phyloP scores from a whole-genome alignment of 64 coral and sea anemone genomes.

The Montipora efflorescens region DNA sequence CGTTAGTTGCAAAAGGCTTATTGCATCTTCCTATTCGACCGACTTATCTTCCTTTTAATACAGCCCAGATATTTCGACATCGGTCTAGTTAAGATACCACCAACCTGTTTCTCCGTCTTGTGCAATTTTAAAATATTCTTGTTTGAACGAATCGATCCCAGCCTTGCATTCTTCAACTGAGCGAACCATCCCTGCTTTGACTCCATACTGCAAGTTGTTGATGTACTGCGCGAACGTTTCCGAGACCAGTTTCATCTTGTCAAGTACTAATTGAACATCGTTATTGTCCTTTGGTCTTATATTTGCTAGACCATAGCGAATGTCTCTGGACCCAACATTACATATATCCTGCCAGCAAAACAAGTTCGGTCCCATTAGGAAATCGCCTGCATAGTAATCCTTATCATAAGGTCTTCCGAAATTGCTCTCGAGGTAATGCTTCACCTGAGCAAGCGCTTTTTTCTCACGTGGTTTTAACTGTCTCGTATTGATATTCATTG shows the following conservation, averaged over 20 bases:
- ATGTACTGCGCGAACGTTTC: conserved; percentile 52
- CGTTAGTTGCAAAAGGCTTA: no score
- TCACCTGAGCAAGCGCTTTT: conserved; percentile 85
- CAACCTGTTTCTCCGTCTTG: conserved; percentile 37
- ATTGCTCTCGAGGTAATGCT: conserved; percentile 78
- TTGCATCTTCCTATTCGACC: no score
- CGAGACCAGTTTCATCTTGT: conserved; percentile 20
- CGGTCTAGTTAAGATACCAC: not conserved
- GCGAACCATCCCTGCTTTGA: conserved; percentile 67
- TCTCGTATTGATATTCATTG: conserved; percentile 26
- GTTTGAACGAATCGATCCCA: conserved; percentile 56
- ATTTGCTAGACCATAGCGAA: not conserved
- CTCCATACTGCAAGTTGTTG: conserved; percentile 45
- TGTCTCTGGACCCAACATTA: not conserved
- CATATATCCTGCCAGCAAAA: conserved; percentile 82
- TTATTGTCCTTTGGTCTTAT: conserved; percentile 3
- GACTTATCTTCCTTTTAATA: no score
- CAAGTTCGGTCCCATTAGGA: conserved; percentile 84
- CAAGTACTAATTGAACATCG: conserved; percentile 13
- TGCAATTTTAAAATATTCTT: conserved; percentile 8
- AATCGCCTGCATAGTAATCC: conserved; percentile 86
- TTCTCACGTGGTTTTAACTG: conserved; percentile 87
- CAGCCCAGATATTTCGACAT: no score
- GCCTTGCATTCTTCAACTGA: conserved; percentile 59
- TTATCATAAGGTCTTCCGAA: conserved; percentile 81